phyloP scores from a whole-genome alignment of 2,888 invertebrate species.

The Isoperla grammatica region DNA sequence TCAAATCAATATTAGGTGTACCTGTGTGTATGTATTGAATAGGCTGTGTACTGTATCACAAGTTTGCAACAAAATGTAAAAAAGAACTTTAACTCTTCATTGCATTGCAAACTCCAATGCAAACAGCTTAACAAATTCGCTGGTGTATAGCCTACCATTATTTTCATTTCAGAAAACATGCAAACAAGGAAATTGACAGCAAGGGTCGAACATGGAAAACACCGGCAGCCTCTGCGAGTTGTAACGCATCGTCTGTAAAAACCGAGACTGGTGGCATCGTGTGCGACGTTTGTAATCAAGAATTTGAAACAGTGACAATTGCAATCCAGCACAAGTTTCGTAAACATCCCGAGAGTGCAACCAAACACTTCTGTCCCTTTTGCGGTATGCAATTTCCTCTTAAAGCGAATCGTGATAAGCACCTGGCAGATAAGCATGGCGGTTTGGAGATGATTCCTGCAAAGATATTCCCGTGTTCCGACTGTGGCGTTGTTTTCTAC shows the following conservation, averaged over 20 bases:
- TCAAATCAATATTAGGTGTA: too few species aligned
- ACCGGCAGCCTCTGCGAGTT: not conserved
- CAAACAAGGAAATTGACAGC: conserved; percentile 54
- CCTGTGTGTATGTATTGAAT: too few species aligned
- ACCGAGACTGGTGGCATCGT: conserved; percentile 38
- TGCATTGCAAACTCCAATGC: too few species aligned
- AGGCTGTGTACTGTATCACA: too few species aligned
- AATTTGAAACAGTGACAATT: conserved; percentile 38
- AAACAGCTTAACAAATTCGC: too few species aligned
- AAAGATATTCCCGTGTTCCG: conserved; percentile 46
- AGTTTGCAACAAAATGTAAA: too few species aligned
- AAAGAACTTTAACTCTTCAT: too few species aligned
- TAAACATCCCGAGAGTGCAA: conserved; percentile 56
- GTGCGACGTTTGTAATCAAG: conserved; percentile 54
- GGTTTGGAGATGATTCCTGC: conserved; percentile 31
- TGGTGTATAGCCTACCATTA: too few species aligned
- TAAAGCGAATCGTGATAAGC: conserved; percentile 54
- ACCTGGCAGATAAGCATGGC: conserved; percentile 47
- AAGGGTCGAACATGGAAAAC: conserved; percentile 37
- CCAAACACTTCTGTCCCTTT: conserved; percentile 59
- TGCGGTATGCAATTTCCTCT: conserved; percentile 65
- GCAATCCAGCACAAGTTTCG: conserved; percentile 64
- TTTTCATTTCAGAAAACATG: conserved; percentile 50
- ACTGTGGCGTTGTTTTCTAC: conserved; percentile 54
- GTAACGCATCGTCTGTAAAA: conserved; percentile 39